Evolutionary conservation across 2,113 vertebrate species (phyloP).

Genomic region (Sminthopsis crassicaudata): DNA sequence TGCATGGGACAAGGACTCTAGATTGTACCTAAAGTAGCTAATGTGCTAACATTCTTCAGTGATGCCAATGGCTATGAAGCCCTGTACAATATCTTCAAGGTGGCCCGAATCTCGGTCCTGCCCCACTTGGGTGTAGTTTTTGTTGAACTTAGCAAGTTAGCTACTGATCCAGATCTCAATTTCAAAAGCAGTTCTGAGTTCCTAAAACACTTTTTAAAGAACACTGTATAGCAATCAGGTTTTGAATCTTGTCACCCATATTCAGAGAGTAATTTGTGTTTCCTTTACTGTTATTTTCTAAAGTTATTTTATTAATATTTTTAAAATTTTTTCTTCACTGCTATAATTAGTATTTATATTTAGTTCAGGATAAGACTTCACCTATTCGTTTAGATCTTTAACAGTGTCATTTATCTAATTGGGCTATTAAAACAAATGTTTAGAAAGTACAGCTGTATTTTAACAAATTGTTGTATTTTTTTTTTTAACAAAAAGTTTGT

Average conservation of each 20-base stretch:
- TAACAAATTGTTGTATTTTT: slow-evolving; percentile 75
- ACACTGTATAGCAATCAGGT: slow-evolving; percentile 69
- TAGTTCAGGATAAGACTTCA: slow-evolving; percentile 87
- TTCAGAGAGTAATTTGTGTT: slow-evolving; percentile 69
- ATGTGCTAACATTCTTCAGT: slow-evolving; percentile 96
- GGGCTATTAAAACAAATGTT: slow-evolving; percentile 78
- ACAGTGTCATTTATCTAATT: slow-evolving; percentile 82
- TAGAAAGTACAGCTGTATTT: slow-evolving; percentile 62
- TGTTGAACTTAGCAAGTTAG: slow-evolving; percentile 97
- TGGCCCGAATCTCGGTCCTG: slow-evolving; percentile 94
- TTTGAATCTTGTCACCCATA: slow-evolving; percentile 66
- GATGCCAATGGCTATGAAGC: slow-evolving; percentile 97
- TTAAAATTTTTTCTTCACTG: slow-evolving; percentile 85
- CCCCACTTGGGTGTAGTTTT: slow-evolving; percentile 97
- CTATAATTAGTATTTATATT: slow-evolving; percentile 85
- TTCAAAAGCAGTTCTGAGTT: slow-evolving; percentile 98
- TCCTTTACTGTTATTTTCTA: slow-evolving; percentile 79
- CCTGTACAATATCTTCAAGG: slow-evolving; percentile 98
- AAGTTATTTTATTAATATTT: slow-evolving; percentile 81
- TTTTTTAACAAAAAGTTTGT: slow-evolving; percentile 78
- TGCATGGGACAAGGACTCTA: slow-evolving; percentile 97
- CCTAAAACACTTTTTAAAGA: slow-evolving; percentile 94
- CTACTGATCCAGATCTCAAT: slow-evolving; percentile 97
- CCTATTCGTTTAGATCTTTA: slow-evolving; percentile 80
- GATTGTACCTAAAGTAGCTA: slow-evolving; percentile 96